phyloP scores from a whole-genome alignment of 2,797 vertebrate genomes.

The Propithecus deckenii region DNA sequence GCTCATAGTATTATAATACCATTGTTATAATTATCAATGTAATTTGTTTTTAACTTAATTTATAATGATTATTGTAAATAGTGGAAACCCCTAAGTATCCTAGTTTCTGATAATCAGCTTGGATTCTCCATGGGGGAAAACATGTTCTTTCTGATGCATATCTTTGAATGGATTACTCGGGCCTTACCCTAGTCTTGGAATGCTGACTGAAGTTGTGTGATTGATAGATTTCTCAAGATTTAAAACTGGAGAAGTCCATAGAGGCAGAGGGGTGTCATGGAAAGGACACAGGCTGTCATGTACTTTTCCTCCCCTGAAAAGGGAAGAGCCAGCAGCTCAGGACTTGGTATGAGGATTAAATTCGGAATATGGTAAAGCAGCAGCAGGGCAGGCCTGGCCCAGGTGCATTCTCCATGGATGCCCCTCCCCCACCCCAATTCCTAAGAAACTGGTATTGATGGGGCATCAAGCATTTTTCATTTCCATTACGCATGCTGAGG shows the following conservation, averaged over 20 bases:
- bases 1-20: not conserved
- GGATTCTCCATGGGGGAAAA: not conserved
- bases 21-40: not conserved
- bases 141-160: not conserved
- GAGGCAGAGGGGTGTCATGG: not conserved
- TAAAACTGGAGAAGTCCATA: not conserved
- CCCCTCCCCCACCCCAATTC: not conserved
- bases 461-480: not conserved
- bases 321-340: not conserved
- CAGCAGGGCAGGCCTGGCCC: not conserved
- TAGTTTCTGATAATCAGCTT: not conserved
- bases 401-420: not conserved
- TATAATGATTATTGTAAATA: not conserved
- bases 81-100: not conserved
- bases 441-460: not conserved
- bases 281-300: not conserved
- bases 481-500: not conserved
- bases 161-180: not conserved
- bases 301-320: not conserved
- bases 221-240: not conserved
- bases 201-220: not conserved
- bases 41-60: not conserved
- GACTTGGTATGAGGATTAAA: not conserved
- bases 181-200: not conserved
- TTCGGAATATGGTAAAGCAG: not conserved